phyloP scores from a whole-genome alignment of 2,797 vertebrate genomes.

The Siniperca undulata region DNA sequence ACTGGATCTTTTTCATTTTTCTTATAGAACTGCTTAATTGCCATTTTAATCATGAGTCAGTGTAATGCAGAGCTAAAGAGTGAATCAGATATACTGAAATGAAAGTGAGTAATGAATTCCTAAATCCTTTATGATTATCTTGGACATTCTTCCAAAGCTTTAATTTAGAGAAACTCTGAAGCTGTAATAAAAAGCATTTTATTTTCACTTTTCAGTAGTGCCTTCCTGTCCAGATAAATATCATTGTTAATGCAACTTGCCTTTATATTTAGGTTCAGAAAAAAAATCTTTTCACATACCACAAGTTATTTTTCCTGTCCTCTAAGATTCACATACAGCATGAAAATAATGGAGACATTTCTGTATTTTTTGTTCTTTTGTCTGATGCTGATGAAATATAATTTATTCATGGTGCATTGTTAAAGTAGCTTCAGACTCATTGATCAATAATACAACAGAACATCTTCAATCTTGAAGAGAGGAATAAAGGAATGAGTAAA shows the following conservation, averaged over 20 bases:
- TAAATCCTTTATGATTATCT: conserved; percentile 30
- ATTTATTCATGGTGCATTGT: conserved; percentile 58
- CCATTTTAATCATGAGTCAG: conserved; percentile 43
- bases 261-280: not conserved
- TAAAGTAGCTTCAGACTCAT: conserved; percentile 31
- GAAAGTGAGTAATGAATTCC: conserved; percentile 44
- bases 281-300: not conserved
- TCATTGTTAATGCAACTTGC: not conserved
- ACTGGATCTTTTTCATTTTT: conserved; percentile 34
- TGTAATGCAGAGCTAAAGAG: conserved; percentile 22
- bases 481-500: conserved; percentile 38
- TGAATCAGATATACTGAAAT: conserved; percentile 53
- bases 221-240: not conserved
- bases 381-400: conserved; percentile 52
- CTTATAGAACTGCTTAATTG: conserved; percentile 39
- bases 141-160: conserved; percentile 28
- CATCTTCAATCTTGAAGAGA: conserved; percentile 38
- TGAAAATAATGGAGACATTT: conserved; percentile 27
- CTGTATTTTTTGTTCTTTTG: conserved; percentile 40
- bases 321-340: conserved; percentile 14
- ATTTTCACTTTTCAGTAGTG: conserved; percentile 24
- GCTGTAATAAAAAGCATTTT: conserved; percentile 14
- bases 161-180: conserved; percentile 45
- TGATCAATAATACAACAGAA: conserved; percentile 75
- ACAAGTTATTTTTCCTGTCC: not conserved